phyloP scores from a whole-genome alignment of 2,888 invertebrate genomes.

The Coremacera marginata region DNA sequence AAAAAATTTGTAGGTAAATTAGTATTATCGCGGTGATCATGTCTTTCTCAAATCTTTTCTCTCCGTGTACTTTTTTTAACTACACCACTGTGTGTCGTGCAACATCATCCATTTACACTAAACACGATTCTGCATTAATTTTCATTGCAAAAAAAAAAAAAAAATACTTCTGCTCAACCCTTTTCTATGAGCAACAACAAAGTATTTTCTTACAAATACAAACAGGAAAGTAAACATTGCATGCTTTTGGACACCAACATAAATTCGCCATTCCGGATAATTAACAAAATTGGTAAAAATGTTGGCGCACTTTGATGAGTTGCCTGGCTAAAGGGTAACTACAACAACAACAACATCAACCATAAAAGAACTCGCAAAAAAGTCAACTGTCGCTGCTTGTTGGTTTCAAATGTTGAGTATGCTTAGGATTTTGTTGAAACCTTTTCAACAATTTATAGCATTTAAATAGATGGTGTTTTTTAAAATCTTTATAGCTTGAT shows the following conservation, averaged over 20 bases:
- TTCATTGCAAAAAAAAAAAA: too few relatives aligned
- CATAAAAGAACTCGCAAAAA: background rate
- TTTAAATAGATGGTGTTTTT: background rate
- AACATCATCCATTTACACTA: too few relatives aligned
- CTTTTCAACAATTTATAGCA: background rate
- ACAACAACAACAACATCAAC: background rate
- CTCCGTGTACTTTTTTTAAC: too few relatives aligned
- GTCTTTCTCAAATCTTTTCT: too few relatives aligned
- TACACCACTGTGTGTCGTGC: too few relatives aligned
- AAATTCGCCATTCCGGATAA: background rate
- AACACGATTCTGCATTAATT: too few relatives aligned
- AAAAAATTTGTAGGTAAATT: too few relatives aligned
- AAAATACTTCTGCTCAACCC: too few relatives aligned
- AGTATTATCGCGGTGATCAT: too few relatives aligned
- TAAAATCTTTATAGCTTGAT: background rate
- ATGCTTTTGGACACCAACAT: background rate
- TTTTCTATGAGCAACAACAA: too few relatives aligned
- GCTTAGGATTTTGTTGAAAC: background rate
- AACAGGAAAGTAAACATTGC: background rate
- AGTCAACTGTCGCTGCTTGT: background rate
- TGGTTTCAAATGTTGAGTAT: background rate
- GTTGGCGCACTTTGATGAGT: background rate
- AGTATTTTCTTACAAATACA: too few relatives aligned
- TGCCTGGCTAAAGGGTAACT: background rate
- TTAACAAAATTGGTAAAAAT: background rate